These are phyloP conservation scores for Caloenas nicobarica DNA, from an alignment of 2,113 vertebrate species.

Conservation along the genomic window DNA sequence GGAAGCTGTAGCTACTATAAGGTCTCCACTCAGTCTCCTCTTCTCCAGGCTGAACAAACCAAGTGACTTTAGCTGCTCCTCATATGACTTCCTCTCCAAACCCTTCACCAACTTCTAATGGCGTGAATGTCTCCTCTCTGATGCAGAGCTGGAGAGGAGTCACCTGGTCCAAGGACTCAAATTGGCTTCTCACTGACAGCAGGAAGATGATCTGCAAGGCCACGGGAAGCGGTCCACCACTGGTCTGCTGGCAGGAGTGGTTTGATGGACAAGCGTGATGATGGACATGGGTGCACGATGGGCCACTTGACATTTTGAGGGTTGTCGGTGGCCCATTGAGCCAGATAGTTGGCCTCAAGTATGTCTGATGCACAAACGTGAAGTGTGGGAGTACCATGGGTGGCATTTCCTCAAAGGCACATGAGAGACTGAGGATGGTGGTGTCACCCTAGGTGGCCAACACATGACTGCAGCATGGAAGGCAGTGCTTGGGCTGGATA, in stretches of 20 bases:
- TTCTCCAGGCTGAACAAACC: too few species aligned
- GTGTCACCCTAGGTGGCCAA: not conserved
- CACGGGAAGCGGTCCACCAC: not conserved
- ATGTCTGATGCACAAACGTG: not conserved
- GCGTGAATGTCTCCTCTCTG: not conserved
- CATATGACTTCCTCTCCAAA: too few species aligned
- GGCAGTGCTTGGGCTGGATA: not conserved
- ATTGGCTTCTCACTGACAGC: not conserved
- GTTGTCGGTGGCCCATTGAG: not conserved
- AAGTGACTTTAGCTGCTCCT: too few species aligned
- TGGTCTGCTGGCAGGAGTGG: not conserved
- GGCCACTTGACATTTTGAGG: not conserved
- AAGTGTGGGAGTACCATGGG: not conserved
- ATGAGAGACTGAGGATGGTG: not conserved
- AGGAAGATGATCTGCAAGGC: not conserved
- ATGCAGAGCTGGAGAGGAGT: not conserved
- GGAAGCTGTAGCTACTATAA: too few species aligned
- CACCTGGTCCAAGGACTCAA: not conserved
- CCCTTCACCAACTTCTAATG: too few species aligned
- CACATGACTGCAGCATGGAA: not conserved
- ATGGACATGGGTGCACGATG: accelerated
- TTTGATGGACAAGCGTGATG: not conserved
- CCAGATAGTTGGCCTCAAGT: not conserved
- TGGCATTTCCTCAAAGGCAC: slow-evolving; percentile 24
- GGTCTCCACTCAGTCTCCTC: too few species aligned